Percentiles rank a stretch among this genome's conserved stretches.
Conservation (phyloP, 2,888 invertebrate species). For the Ormyrus pomaceus region DNA sequence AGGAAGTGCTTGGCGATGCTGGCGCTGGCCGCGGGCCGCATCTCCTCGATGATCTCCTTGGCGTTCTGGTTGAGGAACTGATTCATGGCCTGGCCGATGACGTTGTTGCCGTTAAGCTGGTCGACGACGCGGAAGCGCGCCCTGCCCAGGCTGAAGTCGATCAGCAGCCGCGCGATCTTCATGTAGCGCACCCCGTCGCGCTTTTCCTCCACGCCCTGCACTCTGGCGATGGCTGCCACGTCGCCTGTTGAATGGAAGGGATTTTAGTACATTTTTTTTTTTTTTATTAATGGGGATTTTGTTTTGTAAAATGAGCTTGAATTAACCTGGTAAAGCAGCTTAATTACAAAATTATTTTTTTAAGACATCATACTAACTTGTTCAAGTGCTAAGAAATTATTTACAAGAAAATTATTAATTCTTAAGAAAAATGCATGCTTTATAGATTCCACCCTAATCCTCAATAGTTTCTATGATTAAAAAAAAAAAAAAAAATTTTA, state of each 20-base stretch:
- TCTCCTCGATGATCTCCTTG: slow-evolving; percentile 88
- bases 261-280: background rate
- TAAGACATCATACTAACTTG: no score
- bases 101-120: slow-evolving; percentile 84
- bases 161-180: slow-evolving; percentile 81
- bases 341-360: no score
- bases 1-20: slow-evolving; percentile 86
- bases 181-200: slow-evolving; percentile 81
- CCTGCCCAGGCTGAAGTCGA: slow-evolving; percentile 84
- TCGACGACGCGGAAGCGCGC: slow-evolving; percentile 85
- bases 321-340: no score
- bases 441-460: no score
- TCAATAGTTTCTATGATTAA: no score
- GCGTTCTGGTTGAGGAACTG: slow-evolving; percentile 89
- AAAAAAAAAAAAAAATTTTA: no score
- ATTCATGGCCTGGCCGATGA: slow-evolving; percentile 90
- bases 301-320: no score
- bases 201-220: slow-evolving; percentile 82
- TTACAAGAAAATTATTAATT: no score
- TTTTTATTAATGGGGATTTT: no score
- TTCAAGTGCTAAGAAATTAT: no score
- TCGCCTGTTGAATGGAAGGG: slow-evolving; percentile 78
- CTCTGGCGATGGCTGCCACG: slow-evolving; percentile 83
- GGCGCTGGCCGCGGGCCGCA: slow-evolving; percentile 85
- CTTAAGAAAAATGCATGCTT: no score